Conservation (phyloP, 1,140 invertebrate species). For the Bombus fervidus region DNA sequence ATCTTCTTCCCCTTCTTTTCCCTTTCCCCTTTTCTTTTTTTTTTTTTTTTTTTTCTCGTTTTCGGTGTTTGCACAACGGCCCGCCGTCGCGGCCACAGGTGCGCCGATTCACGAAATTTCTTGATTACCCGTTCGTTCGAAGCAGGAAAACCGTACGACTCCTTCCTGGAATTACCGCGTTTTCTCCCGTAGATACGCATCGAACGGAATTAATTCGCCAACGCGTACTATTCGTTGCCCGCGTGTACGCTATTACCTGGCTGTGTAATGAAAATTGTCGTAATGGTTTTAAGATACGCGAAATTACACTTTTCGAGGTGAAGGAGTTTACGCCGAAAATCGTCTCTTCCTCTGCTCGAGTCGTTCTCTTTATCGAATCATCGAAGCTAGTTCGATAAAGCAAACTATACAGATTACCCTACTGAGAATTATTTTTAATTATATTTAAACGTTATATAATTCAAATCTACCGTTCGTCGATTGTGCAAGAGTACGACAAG, state of each 20-base stretch:
- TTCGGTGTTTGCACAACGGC: neutral
- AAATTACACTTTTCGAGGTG: constrained; percentile 13
- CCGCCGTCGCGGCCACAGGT: neutral
- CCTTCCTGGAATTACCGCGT: constrained; percentile 20
- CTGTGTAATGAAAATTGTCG: constrained; percentile 4
- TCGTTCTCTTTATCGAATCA: no score
- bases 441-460: no score
- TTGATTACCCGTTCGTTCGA: neutral
- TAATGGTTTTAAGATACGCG: neutral
- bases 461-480: no score
- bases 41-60: neutral
- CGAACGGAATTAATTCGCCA: neutral
- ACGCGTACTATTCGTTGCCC: neutral
- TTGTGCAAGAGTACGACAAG: no score
- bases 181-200: neutral
- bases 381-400: no score
- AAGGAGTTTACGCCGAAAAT: neutral
- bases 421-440: no score
- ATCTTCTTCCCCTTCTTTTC: no score
- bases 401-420: no score
- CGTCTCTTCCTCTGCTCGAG: no score
- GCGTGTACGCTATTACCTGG: neutral
- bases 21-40: no score
- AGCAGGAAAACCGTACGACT: neutral
- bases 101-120: neutral